Base-by-base conservation (phyloP, 2,797 vertebrate genomes). In the Epinephelus malabaricus region DNA sequence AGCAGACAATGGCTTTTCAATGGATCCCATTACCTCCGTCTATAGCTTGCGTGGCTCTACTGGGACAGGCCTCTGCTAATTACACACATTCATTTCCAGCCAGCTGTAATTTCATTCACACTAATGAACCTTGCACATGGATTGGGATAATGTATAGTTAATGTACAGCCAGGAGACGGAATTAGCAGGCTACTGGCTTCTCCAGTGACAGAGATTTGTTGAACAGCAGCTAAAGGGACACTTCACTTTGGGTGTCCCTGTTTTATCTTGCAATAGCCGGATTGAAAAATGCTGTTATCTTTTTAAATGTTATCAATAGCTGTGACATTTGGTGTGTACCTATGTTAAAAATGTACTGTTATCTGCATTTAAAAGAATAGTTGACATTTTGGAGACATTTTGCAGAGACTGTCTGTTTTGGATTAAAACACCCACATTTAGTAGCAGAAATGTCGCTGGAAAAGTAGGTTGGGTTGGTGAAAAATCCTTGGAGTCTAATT, bases 71-170 rank as follows among this genome's bases (percentile, higher is more conserved):
- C 84, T 72, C 73, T 86, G 86, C 91, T 94, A 93, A 94, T 95
- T 92, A 92, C 92, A 77, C 77, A 81, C 91, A 88, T 92, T 94
- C 64, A 88, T 93, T 93, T 88, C 83, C 83, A 92, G 78, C 87
- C 90, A 91, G 90, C 88, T 88, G 91, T 90, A 93, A 94, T 93
- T 92, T 90, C 92, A 92, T 92, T 92, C 86, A 90, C 87, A 82
- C 90, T 93, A 93, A 93, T 93, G 92, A 94, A 92, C 85, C 88
- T 86, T 86, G 81, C 90, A 86, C 90, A 92, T 75, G 82, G 88
- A 92, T 90, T 82, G 82, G 83, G 82, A 89, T 93, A 93, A 94
- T 94, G 92, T 91, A 91, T 89, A 92, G 92, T 93, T 92, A 92
- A 94, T 94, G 84, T 88, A 93, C 88, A 93, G 87, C 84, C 80